phyloP scores from a whole-genome alignment of 2,113 vertebrate genomes.

The Carlito syrichta region DNA sequence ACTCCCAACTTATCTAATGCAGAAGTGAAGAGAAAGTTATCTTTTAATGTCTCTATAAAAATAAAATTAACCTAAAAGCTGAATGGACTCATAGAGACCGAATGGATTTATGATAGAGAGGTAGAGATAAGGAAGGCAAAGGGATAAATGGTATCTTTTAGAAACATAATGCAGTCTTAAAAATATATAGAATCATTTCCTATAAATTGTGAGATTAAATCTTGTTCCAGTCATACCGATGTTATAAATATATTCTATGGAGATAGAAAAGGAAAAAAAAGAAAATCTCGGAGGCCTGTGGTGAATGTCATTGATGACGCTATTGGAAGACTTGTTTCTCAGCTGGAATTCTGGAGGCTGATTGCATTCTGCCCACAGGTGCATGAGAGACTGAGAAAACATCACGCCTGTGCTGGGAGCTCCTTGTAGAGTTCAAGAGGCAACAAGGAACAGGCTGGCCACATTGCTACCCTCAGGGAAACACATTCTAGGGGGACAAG shows the following conservation, averaged over 20 bases:
- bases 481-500: not conserved
- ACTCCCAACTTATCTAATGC: not conserved
- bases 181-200: not conserved
- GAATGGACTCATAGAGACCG: not conserved
- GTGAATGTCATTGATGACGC: not conserved
- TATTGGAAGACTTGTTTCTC: too few relatives aligned
- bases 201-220: not conserved
- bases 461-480: rapidly evolving
- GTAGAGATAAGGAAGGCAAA: not conserved
- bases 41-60: not conserved
- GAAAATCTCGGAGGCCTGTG: not conserved
- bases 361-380: not conserved
- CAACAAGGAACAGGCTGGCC: not conserved
- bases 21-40: not conserved
- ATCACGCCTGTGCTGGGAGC: not conserved
- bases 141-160: not conserved
- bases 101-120: not conserved
- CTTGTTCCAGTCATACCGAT: not conserved
- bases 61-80: not conserved
- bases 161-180: not conserved
- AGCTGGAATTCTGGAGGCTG: not conserved
- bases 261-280: not conserved
- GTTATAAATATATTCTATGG: not conserved
- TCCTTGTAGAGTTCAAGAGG: not conserved
- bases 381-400: not conserved